Evolutionary conservation across 2,113 vertebrate species (phyloP), one percentile per base, ranked within the genome.

Genomic region (Ctenodactylus gundi): DNA sequence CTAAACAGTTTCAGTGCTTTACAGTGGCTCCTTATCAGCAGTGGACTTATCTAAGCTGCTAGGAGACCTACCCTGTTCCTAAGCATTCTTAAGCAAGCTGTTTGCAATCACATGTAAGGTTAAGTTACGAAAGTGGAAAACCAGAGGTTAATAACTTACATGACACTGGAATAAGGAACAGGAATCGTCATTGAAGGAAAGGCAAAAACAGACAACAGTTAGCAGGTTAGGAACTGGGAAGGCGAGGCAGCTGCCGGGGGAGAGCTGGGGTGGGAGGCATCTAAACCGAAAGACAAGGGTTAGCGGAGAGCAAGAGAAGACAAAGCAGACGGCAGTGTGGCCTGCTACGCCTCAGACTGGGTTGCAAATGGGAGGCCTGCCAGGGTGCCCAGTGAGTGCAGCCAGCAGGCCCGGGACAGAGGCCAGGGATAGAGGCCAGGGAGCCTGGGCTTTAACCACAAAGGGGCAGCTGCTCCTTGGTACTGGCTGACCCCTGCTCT

Each of bases 151-250:
- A 97, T 98, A 98, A 99, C 99, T 99, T 99, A 99, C 99, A 99
- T 99, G 99, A 99, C 97, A 99, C 99, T 99, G 99, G 98, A 98
- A 98, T 99, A 99, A 98, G 99, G 99, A 98, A 99, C 99, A 99
- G 99, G 98, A 98, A 98, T 98, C 99, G 98, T 92, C 98, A 98
- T 98, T 98, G 99, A 98, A 98, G 98, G 98, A 98, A 98, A 97
- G 98, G 98, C 97, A 98, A 98, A 98, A 99, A 99, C 98, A 99
- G 98, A 99, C 99, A 98, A 99, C 97, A 98, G 98, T 99, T 99
- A 99, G 98, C 98, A 98, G 98, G 98, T 98, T 99, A 98, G 97
- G 98, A 98, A 97, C 94, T 41, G 95, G 98, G 97, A 97, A 57
- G 96, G 96, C 57, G 93, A 95, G 75, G 84, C 91, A 97, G 96